phyloP scores from a whole-genome alignment of 2,888 invertebrate species.

The Agrilus cyanescens region DNA sequence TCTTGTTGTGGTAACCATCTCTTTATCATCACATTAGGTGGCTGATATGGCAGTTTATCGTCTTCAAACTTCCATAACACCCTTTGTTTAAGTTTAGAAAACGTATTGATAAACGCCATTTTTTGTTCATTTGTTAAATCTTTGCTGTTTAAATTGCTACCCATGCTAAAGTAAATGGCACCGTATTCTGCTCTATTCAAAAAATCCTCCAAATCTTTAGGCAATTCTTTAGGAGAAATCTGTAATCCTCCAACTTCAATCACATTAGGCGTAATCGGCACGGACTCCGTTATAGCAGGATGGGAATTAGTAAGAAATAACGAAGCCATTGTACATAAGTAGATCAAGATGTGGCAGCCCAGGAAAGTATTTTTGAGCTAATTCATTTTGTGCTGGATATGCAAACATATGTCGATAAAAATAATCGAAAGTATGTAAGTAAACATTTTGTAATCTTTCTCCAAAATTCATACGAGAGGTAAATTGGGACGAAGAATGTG shows the following conservation, averaged over 20 bases:
- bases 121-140: constrained; percentile 40
- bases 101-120: constrained; percentile 41
- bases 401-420: constrained; percentile 20
- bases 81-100: constrained; percentile 41
- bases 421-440: constrained; percentile 25
- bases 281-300: constrained; percentile 37
- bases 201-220: constrained; percentile 31
- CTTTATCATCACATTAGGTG: constrained; percentile 14
- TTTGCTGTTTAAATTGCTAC: constrained; percentile 43
- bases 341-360: constrained; percentile 20
- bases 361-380: constrained; percentile 24
- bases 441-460: constrained; percentile 41
- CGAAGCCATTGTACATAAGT: constrained; percentile 20
- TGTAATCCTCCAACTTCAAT: constrained; percentile 48
- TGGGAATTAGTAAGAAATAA: constrained; percentile 32
- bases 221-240: constrained; percentile 19
- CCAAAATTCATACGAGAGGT: constrained; percentile 38
- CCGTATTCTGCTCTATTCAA: constrained; percentile 41
- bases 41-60: constrained; percentile 9
- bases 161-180: constrained; percentile 45
- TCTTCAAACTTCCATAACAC: constrained; percentile 41
- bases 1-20: constrained; percentile 19
- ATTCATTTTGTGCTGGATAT: constrained; percentile 18
- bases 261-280: constrained; percentile 42
- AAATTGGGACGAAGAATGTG: constrained; percentile 33